Evolutionary conservation across 2,797 vertebrate species (phyloP), one percentile per base, ranked within the genome.

Genomic region (Bradypus variegatus): DNA sequence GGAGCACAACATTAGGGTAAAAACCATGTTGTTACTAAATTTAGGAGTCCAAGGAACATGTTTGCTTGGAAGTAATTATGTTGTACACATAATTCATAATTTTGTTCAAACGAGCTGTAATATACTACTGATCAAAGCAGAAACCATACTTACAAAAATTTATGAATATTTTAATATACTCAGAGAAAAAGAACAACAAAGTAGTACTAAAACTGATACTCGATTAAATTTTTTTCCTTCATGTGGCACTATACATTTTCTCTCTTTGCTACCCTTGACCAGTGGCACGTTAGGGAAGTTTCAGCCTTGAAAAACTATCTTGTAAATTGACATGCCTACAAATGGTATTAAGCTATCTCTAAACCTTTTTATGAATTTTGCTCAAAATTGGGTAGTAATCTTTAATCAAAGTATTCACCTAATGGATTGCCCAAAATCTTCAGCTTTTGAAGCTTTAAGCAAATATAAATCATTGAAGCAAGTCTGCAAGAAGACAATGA

Each of bases 171-270:
- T 48, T 65, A 58, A 75, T n/a, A 70, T 15, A 25, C 15, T 36
- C 18, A 12, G 48, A 55, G 3, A 3, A 13, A 62, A 14, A 14
- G 36, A 87, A 70, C 75, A 16, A 48, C 41, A 45, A 45, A 45
- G 41, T 15, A 55, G n/a, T 27, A 36, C n/a, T 31, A 38, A 38
- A 69, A 19, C 8, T 25, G 41, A 36, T 0, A 0, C 0, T 8
- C 31, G n/a, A 4, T 2, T n/a, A 11, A 2, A n/a, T 27, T 8
- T 11, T 45, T 8, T 7, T 41, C 36, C 73, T 36, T 72, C 19
- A 6, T 8, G 48, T 2, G 29, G 33, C 67, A 31, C 58, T 19
- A 5, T 6, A 10, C 4, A 41, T 19, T 3, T 33, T 67, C 58
- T 75, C 21, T 41, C 25, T 67, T 29, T 11, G 70, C 48, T 36